Evolutionary conservation across 2,888 invertebrate genomes (phyloP), one percentile per base, ranked within the genome.

Genomic region (Diloba caeruleocephala): DNA sequence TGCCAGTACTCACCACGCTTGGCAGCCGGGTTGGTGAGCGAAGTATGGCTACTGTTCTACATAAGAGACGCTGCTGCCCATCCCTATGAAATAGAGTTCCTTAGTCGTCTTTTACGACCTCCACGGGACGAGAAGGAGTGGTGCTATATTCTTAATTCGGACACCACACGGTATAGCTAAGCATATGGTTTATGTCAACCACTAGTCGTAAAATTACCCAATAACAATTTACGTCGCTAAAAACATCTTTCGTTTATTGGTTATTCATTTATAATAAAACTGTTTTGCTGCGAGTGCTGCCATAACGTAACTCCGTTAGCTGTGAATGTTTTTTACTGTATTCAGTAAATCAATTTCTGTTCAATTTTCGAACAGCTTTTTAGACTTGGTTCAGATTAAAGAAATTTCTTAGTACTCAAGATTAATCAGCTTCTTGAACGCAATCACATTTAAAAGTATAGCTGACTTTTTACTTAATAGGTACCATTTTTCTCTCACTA

Each of bases 401-500:
- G 6, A 10, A n/a, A 23, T 31, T 14, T 12, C 49, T 45, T 23
- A 41, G 10, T 21, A 50, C 26, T 37, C 10, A 38, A 7, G 45
- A 49, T 43, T 44, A 59, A 56, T 48, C 13, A 50, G 0, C 19
- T 64, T 31, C 39, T 34, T 32, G 10, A 51, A 44, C 6, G 7
- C 10, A 25, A 39, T 36, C 25, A 10, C 28, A 38, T 43, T 43
- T 23, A 25, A 31, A 52, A 32, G 15, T 45, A 45, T 9, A 49
- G n/a, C n/a, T n/a, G 34, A 32, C 19, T 44, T 41, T 36, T 19
- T 19, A 34, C 39, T 5, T 15, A 32, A 33, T n/a, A 29, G 41
- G 48, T 38, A 17, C 29, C 8, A 49, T 51, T 62, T 61, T 53
- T 66, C 29, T 32, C 6, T 42, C 31, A 48, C 53, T 58, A 51